Conservation (phyloP, 2,113 vertebrate species). For the Campylomormyrus numenius region DNA sequence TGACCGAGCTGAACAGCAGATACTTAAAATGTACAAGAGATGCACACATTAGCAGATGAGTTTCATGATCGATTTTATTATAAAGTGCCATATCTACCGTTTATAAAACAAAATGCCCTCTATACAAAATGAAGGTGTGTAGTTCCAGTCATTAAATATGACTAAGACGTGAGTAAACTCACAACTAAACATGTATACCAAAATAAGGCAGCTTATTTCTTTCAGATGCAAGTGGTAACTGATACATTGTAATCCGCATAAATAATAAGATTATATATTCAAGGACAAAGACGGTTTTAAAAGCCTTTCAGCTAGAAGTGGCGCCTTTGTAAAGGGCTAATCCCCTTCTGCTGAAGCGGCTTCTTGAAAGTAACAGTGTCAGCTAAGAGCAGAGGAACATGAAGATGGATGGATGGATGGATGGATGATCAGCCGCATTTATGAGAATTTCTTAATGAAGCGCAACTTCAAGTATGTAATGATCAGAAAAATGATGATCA, state of each 20-base stretch:
- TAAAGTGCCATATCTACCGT: neutral
- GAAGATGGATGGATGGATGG: neutral
- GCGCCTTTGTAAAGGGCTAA: neutral
- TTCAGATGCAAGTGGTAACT: neutral
- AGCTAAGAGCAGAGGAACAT: neutral
- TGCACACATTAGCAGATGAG: neutral
- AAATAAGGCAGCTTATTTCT: neutral
- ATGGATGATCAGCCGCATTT: neutral
- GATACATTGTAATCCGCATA: neutral
- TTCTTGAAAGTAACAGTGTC: neutral
- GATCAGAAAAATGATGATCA: slow-evolving; percentile 68
- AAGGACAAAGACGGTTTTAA: neutral
- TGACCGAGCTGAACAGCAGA: neutral
- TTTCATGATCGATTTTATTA: neutral
- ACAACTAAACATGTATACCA: neutral
- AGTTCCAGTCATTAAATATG: neutral
- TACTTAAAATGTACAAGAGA: neutral
- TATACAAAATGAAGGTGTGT: neutral
- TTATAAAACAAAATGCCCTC: neutral
- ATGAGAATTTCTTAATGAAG: slow-evolving; percentile 84
- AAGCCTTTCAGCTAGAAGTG: neutral
- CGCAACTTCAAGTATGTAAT: slow-evolving; percentile 77
- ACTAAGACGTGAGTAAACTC: neutral
- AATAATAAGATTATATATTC: neutral
- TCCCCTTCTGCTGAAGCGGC: neutral